Evolutionary conservation across 2,888 invertebrate genomes (phyloP).

Genomic region (Cephus pygmeus): DNA sequence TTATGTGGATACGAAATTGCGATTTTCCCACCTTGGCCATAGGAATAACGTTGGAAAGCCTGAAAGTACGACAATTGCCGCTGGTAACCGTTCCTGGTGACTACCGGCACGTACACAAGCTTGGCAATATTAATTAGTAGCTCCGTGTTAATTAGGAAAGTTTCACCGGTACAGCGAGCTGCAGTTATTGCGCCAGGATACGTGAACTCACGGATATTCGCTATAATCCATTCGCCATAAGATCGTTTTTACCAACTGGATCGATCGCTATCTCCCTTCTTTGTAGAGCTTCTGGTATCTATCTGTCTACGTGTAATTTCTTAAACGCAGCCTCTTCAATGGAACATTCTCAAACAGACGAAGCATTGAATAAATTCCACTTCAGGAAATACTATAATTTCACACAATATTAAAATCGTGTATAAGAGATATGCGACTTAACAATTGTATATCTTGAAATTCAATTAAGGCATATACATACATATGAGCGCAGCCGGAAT

Average conservation of each 20-base stretch:
- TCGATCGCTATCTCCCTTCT: not conserved
- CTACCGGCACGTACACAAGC: not conserved
- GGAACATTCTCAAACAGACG: not conserved
- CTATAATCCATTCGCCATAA: conserved; percentile 22
- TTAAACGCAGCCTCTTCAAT: not conserved
- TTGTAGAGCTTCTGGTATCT: not conserved
- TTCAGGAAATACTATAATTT: not conserved
- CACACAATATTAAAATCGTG: not conserved
- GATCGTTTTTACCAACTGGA: not conserved
- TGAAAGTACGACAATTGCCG: conserved; percentile 21
- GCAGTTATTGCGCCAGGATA: not conserved
- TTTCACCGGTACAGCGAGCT: conserved; percentile 29
- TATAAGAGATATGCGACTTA: not conserved
- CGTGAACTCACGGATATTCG: conserved; percentile 21
- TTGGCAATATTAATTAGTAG: conserved; percentile 43
- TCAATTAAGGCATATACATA: not conserved
- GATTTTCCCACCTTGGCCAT: conserved; percentile 6
- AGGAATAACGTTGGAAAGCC: conserved; percentile 4
- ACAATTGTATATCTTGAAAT: not conserved
- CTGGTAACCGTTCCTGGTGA: conserved; percentile 14
- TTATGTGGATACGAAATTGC: conserved; percentile 7
- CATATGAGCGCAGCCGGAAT: not conserved
- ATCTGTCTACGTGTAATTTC: conserved; percentile 20
- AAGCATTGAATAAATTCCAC: conserved; percentile 5
- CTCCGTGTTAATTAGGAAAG: conserved; percentile 45